Evolutionary conservation across 2,888 invertebrate species (phyloP).

Genomic region (Yponomeuta cagnagella): DNA sequence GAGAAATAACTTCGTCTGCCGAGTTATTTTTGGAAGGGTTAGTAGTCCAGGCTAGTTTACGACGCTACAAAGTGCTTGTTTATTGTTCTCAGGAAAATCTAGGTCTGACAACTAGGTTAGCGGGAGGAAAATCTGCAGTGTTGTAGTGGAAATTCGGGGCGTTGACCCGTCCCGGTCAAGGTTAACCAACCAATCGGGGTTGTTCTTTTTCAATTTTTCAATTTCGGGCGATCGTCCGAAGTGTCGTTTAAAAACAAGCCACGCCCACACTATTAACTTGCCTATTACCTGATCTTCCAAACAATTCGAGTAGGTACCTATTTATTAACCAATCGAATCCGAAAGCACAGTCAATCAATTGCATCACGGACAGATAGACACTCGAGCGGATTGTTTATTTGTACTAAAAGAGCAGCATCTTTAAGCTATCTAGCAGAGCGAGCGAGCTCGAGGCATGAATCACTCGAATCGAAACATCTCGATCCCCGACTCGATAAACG

Average conservation of each 20-base stretch:
- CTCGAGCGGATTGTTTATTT: constrained; percentile 37
- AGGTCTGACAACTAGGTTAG: constrained; percentile 11
- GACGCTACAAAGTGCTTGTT: constrained; percentile 1
- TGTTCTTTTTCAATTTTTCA: not conserved
- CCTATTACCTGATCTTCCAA: constrained; percentile 5
- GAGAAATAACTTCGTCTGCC: constrained; percentile 16
- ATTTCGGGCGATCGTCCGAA: not conserved
- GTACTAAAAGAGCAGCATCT: constrained; percentile 27
- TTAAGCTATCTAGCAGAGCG: constrained; percentile 16
- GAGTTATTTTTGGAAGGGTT: constrained; percentile 67
- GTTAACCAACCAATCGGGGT: constrained; percentile 29
- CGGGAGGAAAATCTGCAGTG: not conserved
- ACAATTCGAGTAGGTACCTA: not conserved
- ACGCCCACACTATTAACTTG: not conserved
- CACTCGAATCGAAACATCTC: constrained; percentile 29
- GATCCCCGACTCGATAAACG: constrained; percentile 30
- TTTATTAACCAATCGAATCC: constrained; percentile 6
- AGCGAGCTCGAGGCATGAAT: constrained; percentile 41
- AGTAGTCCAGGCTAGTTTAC: constrained; percentile 51
- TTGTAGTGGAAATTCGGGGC: constrained; percentile 33
- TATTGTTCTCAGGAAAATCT: not conserved
- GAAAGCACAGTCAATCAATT: constrained; percentile 13
- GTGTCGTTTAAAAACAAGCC: not conserved
- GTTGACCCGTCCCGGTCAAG: constrained; percentile 58
- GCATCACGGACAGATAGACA: constrained; percentile 18